phyloP scores from a whole-genome alignment of 2,797 vertebrate species.

The Sardinella longiceps region DNA sequence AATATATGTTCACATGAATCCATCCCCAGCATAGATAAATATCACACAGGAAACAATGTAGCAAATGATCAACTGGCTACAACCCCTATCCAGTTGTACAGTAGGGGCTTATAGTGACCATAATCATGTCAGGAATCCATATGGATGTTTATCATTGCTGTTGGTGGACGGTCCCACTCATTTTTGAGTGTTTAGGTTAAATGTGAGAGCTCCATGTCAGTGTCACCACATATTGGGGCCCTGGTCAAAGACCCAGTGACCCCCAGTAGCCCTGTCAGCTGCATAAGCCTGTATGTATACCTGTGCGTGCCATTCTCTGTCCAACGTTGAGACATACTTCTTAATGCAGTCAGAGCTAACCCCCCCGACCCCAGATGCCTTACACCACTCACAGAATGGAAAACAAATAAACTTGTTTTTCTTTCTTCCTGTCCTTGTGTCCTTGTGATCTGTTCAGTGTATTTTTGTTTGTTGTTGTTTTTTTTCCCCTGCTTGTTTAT shows the following conservation, averaged over 20 bases:
- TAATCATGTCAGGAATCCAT: not conserved
- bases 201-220: not conserved
- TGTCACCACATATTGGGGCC: not conserved
- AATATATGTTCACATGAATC: not conserved
- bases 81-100: not conserved
- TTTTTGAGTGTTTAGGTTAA: not conserved
- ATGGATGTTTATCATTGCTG: constrained; percentile 1
- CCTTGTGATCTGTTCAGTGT: not conserved
- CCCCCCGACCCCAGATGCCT: constrained; percentile 18
- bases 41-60: not conserved
- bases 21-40: not conserved
- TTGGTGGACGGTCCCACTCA: not conserved
- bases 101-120: not conserved
- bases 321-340: not conserved
- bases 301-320: not conserved
- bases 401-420: not conserved
- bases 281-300: constrained; percentile 9
- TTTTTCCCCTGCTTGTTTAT: not conserved
- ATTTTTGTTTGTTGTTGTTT: too few species aligned
- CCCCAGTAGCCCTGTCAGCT: constrained; percentile 13
- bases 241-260: not conserved
- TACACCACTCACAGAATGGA: not conserved
- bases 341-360: not conserved
- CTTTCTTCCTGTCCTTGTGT: not conserved
- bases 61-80: not conserved